Percentiles rank a stretch among this genome's conserved stretches.
These are phyloP conservation scores for Drosophila paranaensis DNA, from an alignment of 2,888 invertebrate genomes.

Conservation along the genomic window DNA sequence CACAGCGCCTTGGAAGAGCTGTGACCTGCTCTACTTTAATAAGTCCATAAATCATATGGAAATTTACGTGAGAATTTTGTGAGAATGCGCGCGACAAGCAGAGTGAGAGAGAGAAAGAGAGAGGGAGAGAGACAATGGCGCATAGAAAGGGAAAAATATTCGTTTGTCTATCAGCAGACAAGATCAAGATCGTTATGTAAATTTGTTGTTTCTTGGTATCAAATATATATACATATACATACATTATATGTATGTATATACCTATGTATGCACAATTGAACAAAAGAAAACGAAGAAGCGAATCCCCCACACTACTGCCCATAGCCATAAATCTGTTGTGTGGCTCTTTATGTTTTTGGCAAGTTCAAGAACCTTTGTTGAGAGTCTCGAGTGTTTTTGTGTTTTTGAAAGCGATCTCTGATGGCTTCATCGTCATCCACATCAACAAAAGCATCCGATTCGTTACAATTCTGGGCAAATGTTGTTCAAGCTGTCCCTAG, in stretches of 20 bases:
- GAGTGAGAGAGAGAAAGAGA: not conserved
- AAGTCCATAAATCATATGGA: slow-evolving; percentile 72
- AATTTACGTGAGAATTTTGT: slow-evolving; percentile 71
- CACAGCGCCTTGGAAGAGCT: slow-evolving; percentile 37
- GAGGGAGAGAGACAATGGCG: slow-evolving; percentile 28
- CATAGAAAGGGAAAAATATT: slow-evolving; percentile 65
- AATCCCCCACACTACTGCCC: slow-evolving; percentile 62
- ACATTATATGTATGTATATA: not conserved
- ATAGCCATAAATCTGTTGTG: slow-evolving; percentile 36
- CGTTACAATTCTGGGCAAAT: slow-evolving; percentile 46
- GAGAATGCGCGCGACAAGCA: slow-evolving; percentile 32
- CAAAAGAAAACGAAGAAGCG: slow-evolving; percentile 5
- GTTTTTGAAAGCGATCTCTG: slow-evolving; percentile 56
- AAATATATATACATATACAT: not conserved
- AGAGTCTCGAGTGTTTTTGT: slow-evolving; percentile 50
- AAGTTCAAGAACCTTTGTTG: slow-evolving; percentile 73
- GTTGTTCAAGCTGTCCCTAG: slow-evolving; percentile 4
- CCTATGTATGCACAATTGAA: slow-evolving; percentile 19
- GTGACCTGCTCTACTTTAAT: slow-evolving; percentile 73
- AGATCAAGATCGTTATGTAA: slow-evolving; percentile 68
- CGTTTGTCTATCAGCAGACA: slow-evolving; percentile 42
- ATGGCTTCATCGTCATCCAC: slow-evolving; percentile 42
- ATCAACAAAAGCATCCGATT: slow-evolving; percentile 30
- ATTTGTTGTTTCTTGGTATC: slow-evolving; percentile 23
- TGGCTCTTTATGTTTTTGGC: slow-evolving; percentile 20